phyloP scores from a whole-genome alignment of 2,797 vertebrate species.

The Enteromius afrohamiltoni region DNA sequence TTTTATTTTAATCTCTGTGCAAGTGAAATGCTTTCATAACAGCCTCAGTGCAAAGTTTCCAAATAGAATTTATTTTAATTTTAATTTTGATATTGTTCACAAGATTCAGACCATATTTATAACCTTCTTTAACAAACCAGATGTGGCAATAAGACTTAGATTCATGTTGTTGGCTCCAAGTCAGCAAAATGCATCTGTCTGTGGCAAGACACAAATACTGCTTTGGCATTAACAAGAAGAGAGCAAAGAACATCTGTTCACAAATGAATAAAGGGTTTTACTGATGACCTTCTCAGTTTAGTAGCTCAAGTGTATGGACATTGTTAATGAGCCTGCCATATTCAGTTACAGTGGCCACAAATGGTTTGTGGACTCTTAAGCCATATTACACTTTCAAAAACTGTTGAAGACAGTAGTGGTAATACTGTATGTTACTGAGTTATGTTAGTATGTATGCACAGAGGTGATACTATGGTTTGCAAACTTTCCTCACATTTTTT shows the following conservation, averaged over 20 bases:
- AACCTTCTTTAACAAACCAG: constrained; percentile 1
- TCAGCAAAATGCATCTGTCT: constrained; percentile 4
- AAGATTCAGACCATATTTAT: background rate
- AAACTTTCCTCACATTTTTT: background rate
- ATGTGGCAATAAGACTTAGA: constrained; percentile 15
- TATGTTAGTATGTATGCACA: no score
- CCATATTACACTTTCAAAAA: background rate
- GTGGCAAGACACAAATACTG: background rate
- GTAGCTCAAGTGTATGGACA: background rate
- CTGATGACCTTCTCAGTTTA: background rate
- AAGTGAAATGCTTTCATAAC: background rate
- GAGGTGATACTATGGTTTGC: background rate
- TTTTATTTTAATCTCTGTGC: background rate
- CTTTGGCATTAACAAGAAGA: constrained; percentile 8
- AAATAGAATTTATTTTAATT: background rate
- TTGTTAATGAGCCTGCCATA: background rate
- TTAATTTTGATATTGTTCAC: background rate
- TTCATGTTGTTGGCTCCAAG: background rate
- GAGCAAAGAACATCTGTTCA: constrained; percentile 8
- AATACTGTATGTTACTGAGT: no score
- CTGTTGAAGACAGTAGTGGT: background rate
- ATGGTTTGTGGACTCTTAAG: background rate
- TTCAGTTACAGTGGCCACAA: background rate
- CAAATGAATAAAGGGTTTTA: background rate
- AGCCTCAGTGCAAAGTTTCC: no score